Evolutionary conservation across 2,113 vertebrate species (phyloP), one percentile per base, ranked within the genome.

Genomic region (Perca fluviatilis): DNA sequence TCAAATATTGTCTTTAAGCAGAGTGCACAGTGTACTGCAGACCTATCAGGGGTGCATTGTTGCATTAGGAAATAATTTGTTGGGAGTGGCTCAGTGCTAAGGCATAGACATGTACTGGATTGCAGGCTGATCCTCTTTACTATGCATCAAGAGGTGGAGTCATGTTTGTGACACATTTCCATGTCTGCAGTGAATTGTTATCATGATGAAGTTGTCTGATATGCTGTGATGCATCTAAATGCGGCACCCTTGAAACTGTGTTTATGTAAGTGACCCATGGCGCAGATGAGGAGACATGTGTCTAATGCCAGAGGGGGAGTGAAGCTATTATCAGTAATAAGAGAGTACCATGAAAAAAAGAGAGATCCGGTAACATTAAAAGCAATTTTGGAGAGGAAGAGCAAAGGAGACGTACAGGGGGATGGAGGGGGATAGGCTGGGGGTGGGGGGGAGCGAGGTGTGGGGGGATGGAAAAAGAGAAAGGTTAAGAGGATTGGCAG

Each of bases 401-500:
- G 83, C 72, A 86, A 51, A 82, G 61, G 51, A 86, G 81, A 81
- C 21, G 25, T 79, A 50, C 47, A 63, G 62, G 76, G 53, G 79
- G 81, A 63, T 64, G 71, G 63, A 57, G 64, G 3, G 8, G 3
- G 30, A 2, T 27, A 27, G 27, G 27, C n/a, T n/a, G 30, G 62
- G 76, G 53, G 78, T 79, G 60, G 61, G 71, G 71, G 63, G 53
- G 57, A 3, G 74, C 14, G 74, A 93, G 86, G 80, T 89, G 82
- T 77, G 77, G 90, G 91, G 88, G 93, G 91, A 87, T 87, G 87
- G 89, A 90, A 79, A 74, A 84, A 88, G 84, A 92, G 89, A 91
- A 93, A 94, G 93, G 90, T 94, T 93, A 88, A 94, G 92, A 93
- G 93, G 92, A 95, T 94, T 95, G 94, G 92, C 93, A 95, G 91